Evolutionary conservation across 2,797 vertebrate species (phyloP).

Genomic region (Percopsis omiscomaycus): DNA sequence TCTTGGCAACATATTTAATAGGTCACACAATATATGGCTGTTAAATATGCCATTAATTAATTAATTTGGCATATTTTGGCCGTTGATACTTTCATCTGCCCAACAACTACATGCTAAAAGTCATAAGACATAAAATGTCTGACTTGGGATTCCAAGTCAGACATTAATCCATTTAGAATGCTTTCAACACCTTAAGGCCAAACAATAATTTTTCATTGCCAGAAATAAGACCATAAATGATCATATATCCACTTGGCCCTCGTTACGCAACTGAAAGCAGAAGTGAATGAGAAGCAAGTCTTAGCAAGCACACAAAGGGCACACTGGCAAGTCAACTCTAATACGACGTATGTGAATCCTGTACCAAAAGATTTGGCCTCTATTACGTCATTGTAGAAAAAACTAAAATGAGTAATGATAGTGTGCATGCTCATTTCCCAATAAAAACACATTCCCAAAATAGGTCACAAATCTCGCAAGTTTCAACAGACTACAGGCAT

Average conservation of each 20-base stretch:
- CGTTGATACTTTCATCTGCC: too few species aligned
- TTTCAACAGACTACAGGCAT: constrained; percentile 5
- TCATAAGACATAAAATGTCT: too few species aligned
- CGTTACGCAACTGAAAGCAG: constrained; percentile 18
- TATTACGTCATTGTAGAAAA: background rate
- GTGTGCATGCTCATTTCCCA: background rate
- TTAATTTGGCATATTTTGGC: too few species aligned
- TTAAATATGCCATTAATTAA: too few species aligned
- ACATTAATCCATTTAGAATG: too few species aligned
- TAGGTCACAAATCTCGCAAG: background rate
- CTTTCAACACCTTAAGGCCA: too few species aligned
- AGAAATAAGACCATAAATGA: constrained; percentile 33
- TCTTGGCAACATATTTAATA: too few species aligned
- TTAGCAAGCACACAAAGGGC: constrained; percentile 31
- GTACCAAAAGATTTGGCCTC: constrained; percentile 25
- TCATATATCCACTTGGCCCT: constrained; percentile 40
- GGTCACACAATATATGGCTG: too few species aligned
- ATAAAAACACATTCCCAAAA: background rate
- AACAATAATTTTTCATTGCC: constrained; percentile 2
- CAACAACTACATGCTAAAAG: too few species aligned
- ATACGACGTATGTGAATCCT: constrained; percentile 25
- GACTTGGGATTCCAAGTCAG: too few species aligned
- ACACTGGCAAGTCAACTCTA: constrained; percentile 19
- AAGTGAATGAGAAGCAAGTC: constrained; percentile 35
- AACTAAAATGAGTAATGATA: background rate